Evolutionary conservation across 2,797 vertebrate species (phyloP).

Genomic region (Meriones psammophilus): DNA sequence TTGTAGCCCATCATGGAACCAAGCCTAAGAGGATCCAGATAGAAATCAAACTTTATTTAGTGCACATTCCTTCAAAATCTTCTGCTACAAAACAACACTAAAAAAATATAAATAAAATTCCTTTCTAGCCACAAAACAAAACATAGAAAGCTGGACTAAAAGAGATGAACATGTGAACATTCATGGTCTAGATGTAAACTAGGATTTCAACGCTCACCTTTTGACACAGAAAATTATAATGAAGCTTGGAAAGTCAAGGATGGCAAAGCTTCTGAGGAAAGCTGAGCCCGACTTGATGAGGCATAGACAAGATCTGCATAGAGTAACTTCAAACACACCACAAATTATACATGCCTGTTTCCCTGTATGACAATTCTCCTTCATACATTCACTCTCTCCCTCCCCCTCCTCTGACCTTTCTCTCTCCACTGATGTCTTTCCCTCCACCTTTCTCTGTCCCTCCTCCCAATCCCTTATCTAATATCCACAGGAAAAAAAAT

Average conservation of each 20-base stretch:
- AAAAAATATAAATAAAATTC: constrained; percentile 63
- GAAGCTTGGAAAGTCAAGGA: neutral
- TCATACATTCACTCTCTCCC: neutral
- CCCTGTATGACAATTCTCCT: neutral
- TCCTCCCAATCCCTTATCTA: neutral
- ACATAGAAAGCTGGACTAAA: neutral
- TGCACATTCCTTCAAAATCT: constrained; percentile 63
- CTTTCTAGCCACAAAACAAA: constrained; percentile 48
- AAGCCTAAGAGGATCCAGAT: constrained; percentile 34
- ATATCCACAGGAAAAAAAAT: neutral
- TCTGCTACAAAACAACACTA: constrained; percentile 60
- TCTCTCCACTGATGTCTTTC: neutral
- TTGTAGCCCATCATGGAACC: neutral
- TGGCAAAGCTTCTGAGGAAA: constrained; percentile 15
- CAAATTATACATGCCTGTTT: neutral
- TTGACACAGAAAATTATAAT: neutral
- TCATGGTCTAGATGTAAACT: constrained; percentile 8
- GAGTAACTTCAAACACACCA: neutral
- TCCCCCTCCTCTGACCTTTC: neutral
- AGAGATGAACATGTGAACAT: neutral
- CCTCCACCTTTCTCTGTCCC: neutral
- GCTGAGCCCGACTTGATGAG: neutral
- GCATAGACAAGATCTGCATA: neutral
- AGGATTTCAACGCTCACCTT: constrained; percentile 15
- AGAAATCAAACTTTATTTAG: constrained; percentile 63